Percentiles rank a stretch among this genome's conserved stretches.
Evolutionary conservation across 2,888 invertebrate genomes (phyloP).

Genomic region (Marasmarcha lunaedactyla): DNA sequence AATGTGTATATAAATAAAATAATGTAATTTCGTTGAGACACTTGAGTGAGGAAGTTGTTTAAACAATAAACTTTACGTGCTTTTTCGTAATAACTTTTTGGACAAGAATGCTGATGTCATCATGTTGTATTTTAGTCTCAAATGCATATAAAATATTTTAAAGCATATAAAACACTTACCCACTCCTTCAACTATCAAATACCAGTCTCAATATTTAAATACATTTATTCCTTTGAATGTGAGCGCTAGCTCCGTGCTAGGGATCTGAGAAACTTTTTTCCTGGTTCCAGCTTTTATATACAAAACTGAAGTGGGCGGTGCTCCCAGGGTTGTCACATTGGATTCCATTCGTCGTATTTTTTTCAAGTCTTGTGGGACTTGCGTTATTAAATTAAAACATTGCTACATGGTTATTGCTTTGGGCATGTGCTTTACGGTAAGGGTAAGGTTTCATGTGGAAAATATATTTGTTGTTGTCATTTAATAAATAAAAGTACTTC

Average conservation of each 20-base stretch:
- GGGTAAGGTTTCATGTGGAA: constrained; percentile 21
- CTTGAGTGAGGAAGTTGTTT: too few relatives aligned
- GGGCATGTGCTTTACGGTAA: constrained; percentile 28
- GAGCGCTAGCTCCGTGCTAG: too few relatives aligned
- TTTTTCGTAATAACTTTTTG: too few relatives aligned
- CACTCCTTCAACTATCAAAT: not conserved
- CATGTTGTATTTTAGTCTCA: too few relatives aligned
- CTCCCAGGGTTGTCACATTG: constrained; percentile 45
- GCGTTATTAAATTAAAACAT: constrained; percentile 66
- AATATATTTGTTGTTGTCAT: too few relatives aligned
- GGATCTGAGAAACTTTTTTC: constrained; percentile 22
- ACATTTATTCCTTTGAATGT: too few relatives aligned
- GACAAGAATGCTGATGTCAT: too few relatives aligned
- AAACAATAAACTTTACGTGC: too few relatives aligned
- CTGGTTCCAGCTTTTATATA: constrained; percentile 40
- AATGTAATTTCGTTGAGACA: too few relatives aligned
- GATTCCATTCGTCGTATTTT: constrained; percentile 38
- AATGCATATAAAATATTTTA: too few relatives aligned
- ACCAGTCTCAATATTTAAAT: not conserved
- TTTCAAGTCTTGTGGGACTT: constrained; percentile 24
- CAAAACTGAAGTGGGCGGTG: constrained; percentile 24
- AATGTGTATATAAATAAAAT: too few relatives aligned
- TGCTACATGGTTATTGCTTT: constrained; percentile 41
- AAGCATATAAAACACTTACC: not conserved
- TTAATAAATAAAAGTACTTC: too few relatives aligned